A percentile compares a stretch with the other conserved stretches of the same genome.
phyloP scores from a whole-genome alignment of 2,888 invertebrate species.

The Aricia artaxerxes region DNA sequence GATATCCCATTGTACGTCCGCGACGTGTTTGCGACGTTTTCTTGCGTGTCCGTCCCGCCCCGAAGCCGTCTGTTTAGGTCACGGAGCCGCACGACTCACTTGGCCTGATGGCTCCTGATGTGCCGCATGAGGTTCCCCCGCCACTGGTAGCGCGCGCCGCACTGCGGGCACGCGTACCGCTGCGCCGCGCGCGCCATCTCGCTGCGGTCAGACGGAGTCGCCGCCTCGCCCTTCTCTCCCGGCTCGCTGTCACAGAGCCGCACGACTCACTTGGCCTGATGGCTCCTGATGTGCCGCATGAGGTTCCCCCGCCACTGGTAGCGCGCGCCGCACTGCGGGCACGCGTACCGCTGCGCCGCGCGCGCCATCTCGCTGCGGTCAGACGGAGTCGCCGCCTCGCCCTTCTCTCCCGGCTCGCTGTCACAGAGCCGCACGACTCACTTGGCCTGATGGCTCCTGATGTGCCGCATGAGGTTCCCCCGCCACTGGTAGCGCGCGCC shows the following conservation, averaged over 20 bases:
- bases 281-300: conserved; percentile 86
- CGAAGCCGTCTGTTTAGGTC: neutral
- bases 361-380: conserved; percentile 47
- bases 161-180: conserved; percentile 59
- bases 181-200: conserved; percentile 48
- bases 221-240: too few relatives aligned
- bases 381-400: conserved; percentile 36
- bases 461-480: conserved; percentile 87
- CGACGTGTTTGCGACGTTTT: too few relatives aligned
- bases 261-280: conserved; percentile 63
- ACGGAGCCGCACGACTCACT: conserved; percentile 51
- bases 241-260: conserved; percentile 47
- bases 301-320: conserved; percentile 91
- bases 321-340: conserved; percentile 83
- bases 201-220: conserved; percentile 40
- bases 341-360: conserved; percentile 50
- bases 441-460: conserved; percentile 83
- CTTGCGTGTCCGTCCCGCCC: too few relatives aligned
- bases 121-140: conserved; percentile 89
- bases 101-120: conserved; percentile 83
- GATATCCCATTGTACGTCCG: too few relatives aligned
- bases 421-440: conserved; percentile 47
- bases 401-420: too few relatives aligned
- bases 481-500: conserved; percentile 90
- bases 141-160: conserved; percentile 90